phyloP scores from a whole-genome alignment of 2,797 vertebrate genomes.

The Pseudochirops cupreus region DNA sequence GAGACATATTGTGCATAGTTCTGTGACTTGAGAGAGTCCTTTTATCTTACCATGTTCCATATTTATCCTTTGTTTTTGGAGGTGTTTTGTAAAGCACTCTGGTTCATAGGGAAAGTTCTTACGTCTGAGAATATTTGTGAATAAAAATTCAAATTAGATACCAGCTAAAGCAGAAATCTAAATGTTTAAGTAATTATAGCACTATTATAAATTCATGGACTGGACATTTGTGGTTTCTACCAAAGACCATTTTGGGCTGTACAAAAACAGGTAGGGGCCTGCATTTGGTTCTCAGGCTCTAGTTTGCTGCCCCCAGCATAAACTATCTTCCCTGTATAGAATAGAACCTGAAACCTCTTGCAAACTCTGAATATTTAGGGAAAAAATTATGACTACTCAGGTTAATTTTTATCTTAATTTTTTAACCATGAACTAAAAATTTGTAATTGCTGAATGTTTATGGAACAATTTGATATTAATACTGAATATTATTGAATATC shows the following conservation, averaged over 20 bases:
- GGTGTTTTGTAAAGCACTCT: conserved; percentile 53
- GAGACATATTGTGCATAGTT: not conserved
- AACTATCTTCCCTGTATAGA: conserved; percentile 35
- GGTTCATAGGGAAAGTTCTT: not conserved
- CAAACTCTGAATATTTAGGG: conserved; percentile 46
- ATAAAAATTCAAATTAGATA: conserved; percentile 51
- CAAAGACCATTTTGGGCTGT: conserved; percentile 32
- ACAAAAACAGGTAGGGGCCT: conserved; percentile 39
- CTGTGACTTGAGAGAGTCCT: conserved; percentile 28
- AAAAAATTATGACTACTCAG: conserved; percentile 53
- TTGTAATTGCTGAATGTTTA: conserved; percentile 51
- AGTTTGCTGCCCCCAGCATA: not conserved
- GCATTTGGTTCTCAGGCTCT: not conserved
- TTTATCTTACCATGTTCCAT: conserved; percentile 15
- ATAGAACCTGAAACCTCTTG: conserved; percentile 36
- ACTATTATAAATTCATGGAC: conserved; percentile 2
- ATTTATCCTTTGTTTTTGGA: conserved; percentile 38
- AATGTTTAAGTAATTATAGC: conserved; percentile 33
- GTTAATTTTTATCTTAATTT: conserved; percentile 50
- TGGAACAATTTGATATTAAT: conserved; percentile 58
- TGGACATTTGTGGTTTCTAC: conserved; percentile 27
- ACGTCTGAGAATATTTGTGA: conserved; percentile 50
- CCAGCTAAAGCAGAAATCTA: conserved; percentile 24
- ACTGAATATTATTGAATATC: conserved; percentile 58
- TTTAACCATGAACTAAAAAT: conserved; percentile 31